phyloP scores from a whole-genome alignment of 2,888 invertebrate species.

The Synergus japonicus region DNA sequence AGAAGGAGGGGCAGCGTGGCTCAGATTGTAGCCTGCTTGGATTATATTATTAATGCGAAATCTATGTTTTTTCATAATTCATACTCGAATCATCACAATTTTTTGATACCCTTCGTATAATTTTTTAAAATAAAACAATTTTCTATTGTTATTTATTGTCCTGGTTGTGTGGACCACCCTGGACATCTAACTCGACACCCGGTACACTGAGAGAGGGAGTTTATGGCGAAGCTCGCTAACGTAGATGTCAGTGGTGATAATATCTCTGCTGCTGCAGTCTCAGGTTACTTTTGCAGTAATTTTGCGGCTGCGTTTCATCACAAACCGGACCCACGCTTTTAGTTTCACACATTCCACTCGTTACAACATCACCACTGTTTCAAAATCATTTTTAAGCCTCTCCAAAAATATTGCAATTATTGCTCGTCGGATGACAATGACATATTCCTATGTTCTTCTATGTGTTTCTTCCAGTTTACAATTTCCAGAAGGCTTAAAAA shows the following conservation, averaged over 20 bases:
- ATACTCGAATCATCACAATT: no score
- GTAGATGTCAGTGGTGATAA: constrained; percentile 72
- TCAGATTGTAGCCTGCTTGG: background rate
- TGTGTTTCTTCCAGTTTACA: no score
- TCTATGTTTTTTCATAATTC: no score
- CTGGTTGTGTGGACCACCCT: background rate
- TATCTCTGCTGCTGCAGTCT: constrained; percentile 66
- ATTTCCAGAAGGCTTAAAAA: no score
- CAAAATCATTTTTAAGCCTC: constrained; percentile 5
- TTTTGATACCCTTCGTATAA: background rate
- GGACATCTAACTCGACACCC: constrained; percentile 1
- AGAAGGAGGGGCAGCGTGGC: background rate
- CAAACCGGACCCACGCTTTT: constrained; percentile 58
- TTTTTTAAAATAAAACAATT: background rate
- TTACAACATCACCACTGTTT: constrained; percentile 11
- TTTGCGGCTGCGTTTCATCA: constrained; percentile 65
- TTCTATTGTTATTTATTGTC: background rate
- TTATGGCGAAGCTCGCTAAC: constrained; percentile 63
- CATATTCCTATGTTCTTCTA: no score
- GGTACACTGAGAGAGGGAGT: constrained; percentile 47
- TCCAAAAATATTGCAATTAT: constrained; percentile 1
- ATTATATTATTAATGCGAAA: no score
- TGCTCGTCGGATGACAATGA: background rate
- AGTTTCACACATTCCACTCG: constrained; percentile 55
- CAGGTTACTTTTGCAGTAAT: constrained; percentile 68